Evolutionary conservation across 2,113 vertebrate genomes (phyloP).

Genomic region (Baryphthengus martii): DNA sequence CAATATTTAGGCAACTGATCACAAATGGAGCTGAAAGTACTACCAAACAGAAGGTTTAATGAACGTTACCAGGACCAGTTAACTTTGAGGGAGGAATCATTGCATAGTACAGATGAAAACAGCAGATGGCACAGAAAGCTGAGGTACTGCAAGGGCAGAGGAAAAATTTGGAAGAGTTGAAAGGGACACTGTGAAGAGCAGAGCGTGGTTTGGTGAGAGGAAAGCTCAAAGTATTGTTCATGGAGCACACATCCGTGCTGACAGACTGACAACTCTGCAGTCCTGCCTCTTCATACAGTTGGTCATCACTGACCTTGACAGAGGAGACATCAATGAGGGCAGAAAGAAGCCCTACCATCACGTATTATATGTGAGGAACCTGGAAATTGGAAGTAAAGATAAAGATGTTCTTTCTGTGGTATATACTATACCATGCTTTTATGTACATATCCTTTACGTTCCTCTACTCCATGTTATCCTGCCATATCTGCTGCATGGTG

Average conservation of each 20-base stretch:
- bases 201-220: not conserved
- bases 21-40: not conserved
- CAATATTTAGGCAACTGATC: not conserved
- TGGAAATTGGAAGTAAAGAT: too few relatives aligned
- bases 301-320: not conserved
- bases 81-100: not conserved
- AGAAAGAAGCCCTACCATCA: not conserved
- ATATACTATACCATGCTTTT: too few relatives aligned
- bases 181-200: not conserved
- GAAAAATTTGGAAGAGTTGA: not conserved
- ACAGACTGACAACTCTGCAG: not conserved
- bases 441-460: too few relatives aligned
- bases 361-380: not conserved
- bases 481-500: too few relatives aligned
- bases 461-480: too few relatives aligned
- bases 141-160: not conserved
- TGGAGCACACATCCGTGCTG: not conserved
- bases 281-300: not conserved
- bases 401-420: too few relatives aligned
- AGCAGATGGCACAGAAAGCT: not conserved
- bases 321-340: not conserved
- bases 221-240: not conserved
- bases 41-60: not conserved
- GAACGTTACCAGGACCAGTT: not conserved
- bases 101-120: not conserved